phyloP scores from a whole-genome alignment of 2,888 invertebrate species.

The Leptarthrus brevirostris region DNA sequence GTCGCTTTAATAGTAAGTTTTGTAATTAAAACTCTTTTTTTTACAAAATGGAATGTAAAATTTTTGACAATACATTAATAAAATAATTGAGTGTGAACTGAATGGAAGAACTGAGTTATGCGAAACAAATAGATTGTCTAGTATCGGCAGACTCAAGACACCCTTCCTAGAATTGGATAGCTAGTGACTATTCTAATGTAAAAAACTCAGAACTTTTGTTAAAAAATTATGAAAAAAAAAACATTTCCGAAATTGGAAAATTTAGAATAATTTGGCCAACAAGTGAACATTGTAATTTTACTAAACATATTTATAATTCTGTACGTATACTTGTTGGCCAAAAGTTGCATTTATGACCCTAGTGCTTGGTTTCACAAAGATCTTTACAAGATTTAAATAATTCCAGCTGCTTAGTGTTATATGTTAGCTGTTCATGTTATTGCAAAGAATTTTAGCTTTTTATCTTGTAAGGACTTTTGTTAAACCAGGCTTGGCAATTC shows the following conservation, averaged over 20 bases:
- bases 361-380: too few relatives aligned
- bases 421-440: too few relatives aligned
- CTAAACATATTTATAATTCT: too few relatives aligned
- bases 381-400: too few relatives aligned
- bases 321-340: too few relatives aligned
- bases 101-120: not conserved
- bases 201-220: constrained; percentile 58
- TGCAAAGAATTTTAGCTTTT: too few relatives aligned
- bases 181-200: constrained; percentile 54
- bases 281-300: too few relatives aligned
- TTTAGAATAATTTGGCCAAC: not conserved
- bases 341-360: too few relatives aligned
- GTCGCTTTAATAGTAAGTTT: constrained; percentile 30
- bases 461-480: too few relatives aligned
- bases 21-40: constrained; percentile 13
- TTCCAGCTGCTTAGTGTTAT: too few relatives aligned
- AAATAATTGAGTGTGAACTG: not conserved
- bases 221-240: not conserved
- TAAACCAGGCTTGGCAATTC: too few relatives aligned
- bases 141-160: constrained; percentile 5
- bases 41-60: constrained; percentile 50
- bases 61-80: constrained; percentile 21
- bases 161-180: constrained; percentile 34
- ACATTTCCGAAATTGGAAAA: not conserved
- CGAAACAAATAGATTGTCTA: not conserved